These are phyloP conservation scores for Rhagologus leucostigma DNA, from an alignment of 2,113 vertebrate genomes.

Conservation along the genomic window DNA sequence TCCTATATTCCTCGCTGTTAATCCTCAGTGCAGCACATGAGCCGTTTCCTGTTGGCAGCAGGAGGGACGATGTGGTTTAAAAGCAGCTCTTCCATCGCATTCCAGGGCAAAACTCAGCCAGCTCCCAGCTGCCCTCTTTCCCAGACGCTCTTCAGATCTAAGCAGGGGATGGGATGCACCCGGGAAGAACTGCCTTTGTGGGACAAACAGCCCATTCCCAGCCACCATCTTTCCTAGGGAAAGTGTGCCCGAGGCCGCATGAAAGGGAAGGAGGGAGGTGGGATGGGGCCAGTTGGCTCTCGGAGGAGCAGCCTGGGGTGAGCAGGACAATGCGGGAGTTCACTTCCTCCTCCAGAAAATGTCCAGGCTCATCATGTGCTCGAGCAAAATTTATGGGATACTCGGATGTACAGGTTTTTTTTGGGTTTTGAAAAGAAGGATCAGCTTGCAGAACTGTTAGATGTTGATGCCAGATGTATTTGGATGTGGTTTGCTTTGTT, in stretches of 20 bases:
- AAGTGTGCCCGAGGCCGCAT: neutral
- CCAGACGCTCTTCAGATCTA: neutral
- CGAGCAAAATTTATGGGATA: neutral
- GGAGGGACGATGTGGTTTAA: neutral
- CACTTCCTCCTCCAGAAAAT: neutral
- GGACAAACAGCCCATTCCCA: neutral
- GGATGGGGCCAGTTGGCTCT: neutral
- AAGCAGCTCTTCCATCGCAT: neutral
- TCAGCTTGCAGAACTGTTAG: neutral
- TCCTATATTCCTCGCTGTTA: neutral
- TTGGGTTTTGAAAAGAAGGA: neutral
- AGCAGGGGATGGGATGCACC: conserved; percentile 10
- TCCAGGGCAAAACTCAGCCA: neutral
- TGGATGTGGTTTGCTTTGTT: conserved; percentile 62
- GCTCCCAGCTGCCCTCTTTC: conserved; percentile 23
- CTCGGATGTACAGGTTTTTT: neutral
- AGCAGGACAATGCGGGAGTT: neutral
- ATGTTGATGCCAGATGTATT: conserved; percentile 47
- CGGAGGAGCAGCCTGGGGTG: neutral
- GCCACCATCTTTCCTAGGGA: neutral
- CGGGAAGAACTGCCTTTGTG: neutral
- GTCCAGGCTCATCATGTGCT: neutral
- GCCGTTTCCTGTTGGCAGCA: neutral
- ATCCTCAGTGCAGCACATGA: neutral
- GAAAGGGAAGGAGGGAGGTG: neutral